Conservation (phyloP, 2,797 vertebrate genomes). For the Paratrypauchen microcephalus region DNA sequence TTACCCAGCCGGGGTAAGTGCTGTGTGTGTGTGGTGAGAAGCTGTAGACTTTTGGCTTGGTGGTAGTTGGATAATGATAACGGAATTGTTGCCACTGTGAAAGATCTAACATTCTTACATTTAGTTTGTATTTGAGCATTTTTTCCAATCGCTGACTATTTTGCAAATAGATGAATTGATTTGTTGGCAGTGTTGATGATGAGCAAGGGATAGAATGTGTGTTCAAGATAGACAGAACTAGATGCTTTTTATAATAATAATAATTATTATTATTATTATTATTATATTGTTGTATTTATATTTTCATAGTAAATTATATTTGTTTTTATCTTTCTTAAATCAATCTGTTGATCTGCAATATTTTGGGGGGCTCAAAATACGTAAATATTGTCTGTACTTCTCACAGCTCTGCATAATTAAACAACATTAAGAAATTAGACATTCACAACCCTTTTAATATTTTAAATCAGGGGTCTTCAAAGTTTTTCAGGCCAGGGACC, state of each 20-base stretch:
- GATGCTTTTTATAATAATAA: too few relatives aligned
- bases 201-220: too few relatives aligned
- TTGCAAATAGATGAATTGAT: background rate
- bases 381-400: background rate
- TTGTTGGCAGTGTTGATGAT: background rate
- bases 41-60: background rate
- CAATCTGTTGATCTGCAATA: background rate
- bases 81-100: background rate
- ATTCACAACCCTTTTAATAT: too few relatives aligned
- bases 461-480: too few relatives aligned
- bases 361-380: background rate
- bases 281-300: background rate
- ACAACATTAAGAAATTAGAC: too few relatives aligned
- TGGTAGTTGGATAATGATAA: background rate
- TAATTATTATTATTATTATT: too few relatives aligned
- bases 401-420: too few relatives aligned
- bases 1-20: slow-evolving; percentile 1
- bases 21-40: too few relatives aligned
- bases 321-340: background rate
- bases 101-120: background rate
- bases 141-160: background rate
- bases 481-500: too few relatives aligned
- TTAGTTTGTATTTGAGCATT: background rate
- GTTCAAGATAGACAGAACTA: too few relatives aligned
- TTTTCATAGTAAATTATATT: background rate